Conservation (phyloP, 2,888 invertebrate genomes). For the Lasioglossum villosulum region DNA sequence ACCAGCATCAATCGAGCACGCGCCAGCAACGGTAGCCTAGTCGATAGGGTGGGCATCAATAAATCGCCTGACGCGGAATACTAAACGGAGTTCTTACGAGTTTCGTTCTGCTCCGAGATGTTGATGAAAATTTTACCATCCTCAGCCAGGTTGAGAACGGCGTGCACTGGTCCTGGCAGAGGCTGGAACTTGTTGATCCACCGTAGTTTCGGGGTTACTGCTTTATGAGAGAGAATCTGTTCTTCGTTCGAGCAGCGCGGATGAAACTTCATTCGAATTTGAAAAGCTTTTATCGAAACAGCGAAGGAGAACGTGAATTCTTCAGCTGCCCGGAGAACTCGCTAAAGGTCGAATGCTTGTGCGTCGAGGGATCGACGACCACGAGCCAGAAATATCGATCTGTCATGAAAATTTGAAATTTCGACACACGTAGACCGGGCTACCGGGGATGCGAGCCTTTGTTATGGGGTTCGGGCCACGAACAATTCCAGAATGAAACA, state of each 20-base stretch:
- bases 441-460: not conserved
- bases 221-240: not conserved
- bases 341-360: not conserved
- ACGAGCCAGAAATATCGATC: not conserved
- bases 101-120: too few relatives aligned
- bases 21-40: constrained; percentile 9
- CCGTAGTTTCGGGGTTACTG: not conserved
- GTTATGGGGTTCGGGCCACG: not conserved
- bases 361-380: not conserved
- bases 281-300: not conserved
- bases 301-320: not conserved
- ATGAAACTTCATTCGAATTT: not conserved
- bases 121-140: not conserved
- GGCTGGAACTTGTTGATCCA: not conserved
- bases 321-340: not conserved
- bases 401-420: not conserved
- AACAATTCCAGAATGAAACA: not conserved
- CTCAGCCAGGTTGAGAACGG: not conserved
- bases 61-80: not conserved
- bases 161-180: not conserved
- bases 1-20: constrained; percentile 23
- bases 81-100: constrained; percentile 1
- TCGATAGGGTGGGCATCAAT: constrained; percentile 21
- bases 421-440: not conserved
- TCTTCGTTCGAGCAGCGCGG: not conserved